Percentiles rank a stretch among this genome's conserved stretches.
Evolutionary conservation across 1,140 invertebrate species (phyloP).

Genomic region (Leucophenga varia): DNA sequence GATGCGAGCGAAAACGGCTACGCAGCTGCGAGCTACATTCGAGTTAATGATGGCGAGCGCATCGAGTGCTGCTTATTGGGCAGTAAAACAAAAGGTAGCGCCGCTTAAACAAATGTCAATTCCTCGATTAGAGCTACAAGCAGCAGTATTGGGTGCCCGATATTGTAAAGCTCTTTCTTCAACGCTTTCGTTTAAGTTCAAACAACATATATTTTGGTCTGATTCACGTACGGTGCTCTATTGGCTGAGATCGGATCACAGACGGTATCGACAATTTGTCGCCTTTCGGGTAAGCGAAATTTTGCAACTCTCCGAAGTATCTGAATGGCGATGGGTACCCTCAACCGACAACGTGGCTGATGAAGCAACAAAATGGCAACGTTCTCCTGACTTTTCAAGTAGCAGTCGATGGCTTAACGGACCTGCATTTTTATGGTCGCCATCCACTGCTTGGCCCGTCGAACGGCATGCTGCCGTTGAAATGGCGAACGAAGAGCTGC

Average conservation of each 20-base stretch:
- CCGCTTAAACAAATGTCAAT: slow-evolving; percentile 40
- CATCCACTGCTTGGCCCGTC: neutral
- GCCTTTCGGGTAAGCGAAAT: slow-evolving; percentile 30
- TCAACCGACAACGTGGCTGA: slow-evolving; percentile 35
- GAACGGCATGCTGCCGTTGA: neutral
- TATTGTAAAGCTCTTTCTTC: slow-evolving; percentile 15
- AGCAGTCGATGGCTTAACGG: neutral
- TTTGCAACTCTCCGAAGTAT: slow-evolving; percentile 19
- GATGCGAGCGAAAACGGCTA: no score
- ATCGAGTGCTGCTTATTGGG: slow-evolving; percentile 1
- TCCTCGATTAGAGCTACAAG: slow-evolving; percentile 49
- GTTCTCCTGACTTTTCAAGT: neutral
- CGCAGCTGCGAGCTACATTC: no score
- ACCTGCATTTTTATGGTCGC: slow-evolving; percentile 1
- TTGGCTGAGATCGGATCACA: neutral
- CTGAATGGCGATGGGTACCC: slow-evolving; percentile 38
- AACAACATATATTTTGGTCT: slow-evolving; percentile 3
- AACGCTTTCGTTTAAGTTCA: neutral
- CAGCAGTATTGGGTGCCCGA: no score
- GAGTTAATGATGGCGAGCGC: neutral
- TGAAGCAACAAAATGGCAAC: slow-evolving; percentile 24
- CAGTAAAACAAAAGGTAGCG: slow-evolving; percentile 41
- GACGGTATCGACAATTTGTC: slow-evolving; percentile 8
- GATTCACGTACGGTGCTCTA: slow-evolving; percentile 9
- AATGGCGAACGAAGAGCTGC: neutral